Base-by-base conservation (phyloP, 2,888 invertebrate genomes). In the Gymnosoma rotundatum region DNA sequence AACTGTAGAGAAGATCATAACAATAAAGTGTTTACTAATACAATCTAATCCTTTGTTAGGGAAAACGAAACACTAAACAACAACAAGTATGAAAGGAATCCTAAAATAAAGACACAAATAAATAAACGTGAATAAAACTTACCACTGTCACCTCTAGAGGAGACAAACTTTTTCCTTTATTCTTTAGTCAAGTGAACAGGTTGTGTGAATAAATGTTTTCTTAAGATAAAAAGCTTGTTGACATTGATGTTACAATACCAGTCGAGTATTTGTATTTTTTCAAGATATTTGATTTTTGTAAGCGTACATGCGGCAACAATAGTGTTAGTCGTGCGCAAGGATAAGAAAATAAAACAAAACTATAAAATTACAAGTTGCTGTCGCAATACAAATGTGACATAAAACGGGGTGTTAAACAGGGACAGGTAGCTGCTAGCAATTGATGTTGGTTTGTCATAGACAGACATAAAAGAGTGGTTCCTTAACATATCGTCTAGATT, bases 181-280 rank as follows among this genome's bases (percentile, higher is more conserved):
- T 60, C 21, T 36, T 50, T 20, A 14, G 42, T 36, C 16, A 64
- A 56, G 45, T 58, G 20, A 50, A 76, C 82, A 82, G 78, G 73
- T 83, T 61, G 60, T 66, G 56, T 58, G 58, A 48, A 50, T 60
- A 60, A 67, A 36, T 67, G 58, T 20, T 78, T 70, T 42, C 12
- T 54, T 18, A 25, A 36, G 32, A 18, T 38, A 38, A 69, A 61
- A 74, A 75, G 10, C 60, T 66, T 75, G 78, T 83, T 75, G 75
- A 83, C 83, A 83, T 66, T 70, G 72, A 36, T 79, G 78, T 75
- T 66, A 61, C 75, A 70, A 78, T 70, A 70, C 45, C 64, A 66
- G 61, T 21, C 54, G 21, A 25, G 3, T 66, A 32, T 66, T 66
- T 58, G n/a, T 72, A 8, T 66, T 56, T 32, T 63, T 54, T 63